Evolutionary conservation across 2,113 vertebrate genomes (phyloP).

Genomic region (Thermophis baileyi): DNA sequence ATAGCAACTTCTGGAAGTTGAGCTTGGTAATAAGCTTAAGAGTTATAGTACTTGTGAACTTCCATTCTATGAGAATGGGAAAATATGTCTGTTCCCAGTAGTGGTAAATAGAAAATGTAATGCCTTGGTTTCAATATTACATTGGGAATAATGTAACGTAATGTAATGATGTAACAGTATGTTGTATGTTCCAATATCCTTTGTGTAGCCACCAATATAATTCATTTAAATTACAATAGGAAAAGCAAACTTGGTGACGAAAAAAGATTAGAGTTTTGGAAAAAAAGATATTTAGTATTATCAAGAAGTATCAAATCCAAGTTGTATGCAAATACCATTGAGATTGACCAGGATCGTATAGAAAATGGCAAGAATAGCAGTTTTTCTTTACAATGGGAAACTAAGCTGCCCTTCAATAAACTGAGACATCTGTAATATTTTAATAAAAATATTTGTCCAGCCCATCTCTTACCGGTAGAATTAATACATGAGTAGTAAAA

Average conservation of each 20-base stretch:
- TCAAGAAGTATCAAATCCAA: not conserved
- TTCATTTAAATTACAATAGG: not conserved
- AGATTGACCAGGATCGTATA: not conserved
- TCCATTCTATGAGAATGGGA: not conserved
- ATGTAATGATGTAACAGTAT: not conserved
- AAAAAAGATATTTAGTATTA: not conserved
- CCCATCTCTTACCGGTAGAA: not conserved
- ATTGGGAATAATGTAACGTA: not conserved
- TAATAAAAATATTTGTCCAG: not conserved
- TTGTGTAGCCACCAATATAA: not conserved
- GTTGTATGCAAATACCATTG: not conserved
- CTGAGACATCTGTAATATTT: not conserved
- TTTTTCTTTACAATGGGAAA: not conserved
- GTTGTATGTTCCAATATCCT: not conserved
- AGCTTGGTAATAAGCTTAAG: not conserved
- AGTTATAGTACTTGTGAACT: not conserved
- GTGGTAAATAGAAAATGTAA: not conserved
- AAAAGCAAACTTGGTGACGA: not conserved
- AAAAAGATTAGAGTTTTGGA: not conserved
- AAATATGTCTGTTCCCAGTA: not conserved
- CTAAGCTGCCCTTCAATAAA: not conserved
- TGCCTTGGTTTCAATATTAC: not conserved
- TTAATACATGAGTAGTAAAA: not conserved
- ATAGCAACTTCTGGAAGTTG: not conserved
- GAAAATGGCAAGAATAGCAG: not conserved